Conservation (phyloP, 2,888 invertebrate species). For the Chesias legatella region DNA sequence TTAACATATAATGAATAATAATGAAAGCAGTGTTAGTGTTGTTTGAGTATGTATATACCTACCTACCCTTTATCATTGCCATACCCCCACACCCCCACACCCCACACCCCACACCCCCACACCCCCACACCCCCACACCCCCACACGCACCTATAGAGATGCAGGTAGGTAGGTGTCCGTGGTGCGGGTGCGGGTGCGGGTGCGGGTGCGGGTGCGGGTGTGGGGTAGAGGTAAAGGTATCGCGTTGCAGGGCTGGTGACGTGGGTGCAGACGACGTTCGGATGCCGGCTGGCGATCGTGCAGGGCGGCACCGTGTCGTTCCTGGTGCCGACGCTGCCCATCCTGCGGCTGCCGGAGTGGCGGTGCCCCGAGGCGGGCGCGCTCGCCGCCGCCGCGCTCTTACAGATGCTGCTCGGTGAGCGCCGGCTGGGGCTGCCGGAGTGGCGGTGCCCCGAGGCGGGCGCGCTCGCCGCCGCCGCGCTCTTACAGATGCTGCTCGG, state of each 20-base stretch:
- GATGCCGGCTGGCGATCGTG: constrained; percentile 87
- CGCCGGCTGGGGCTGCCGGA: constrained; percentile 85
- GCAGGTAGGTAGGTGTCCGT: too few relatives aligned
- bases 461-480: constrained; percentile 90
- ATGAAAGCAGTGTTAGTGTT: too few relatives aligned
- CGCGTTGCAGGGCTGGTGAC: constrained; percentile 84
- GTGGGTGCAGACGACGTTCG: constrained; percentile 86
- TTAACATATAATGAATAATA: too few relatives aligned
- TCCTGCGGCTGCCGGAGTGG: constrained; percentile 86
- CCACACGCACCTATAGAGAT: too few relatives aligned
- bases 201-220: too few relatives aligned
- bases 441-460: constrained; percentile 86
- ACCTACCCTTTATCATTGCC: too few relatives aligned
- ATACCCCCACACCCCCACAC: too few relatives aligned
- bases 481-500: constrained; percentile 88
- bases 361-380: constrained; percentile 81
- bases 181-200: too few relatives aligned
- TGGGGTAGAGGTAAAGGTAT: too few relatives aligned
- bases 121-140: too few relatives aligned
- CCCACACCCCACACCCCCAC: too few relatives aligned
- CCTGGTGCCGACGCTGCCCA: constrained; percentile 88
- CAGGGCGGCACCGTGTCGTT: constrained; percentile 91
- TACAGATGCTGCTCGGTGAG: constrained; percentile 80
- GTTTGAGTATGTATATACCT: too few relatives aligned
- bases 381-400: constrained; percentile 82